Evolutionary conservation across 92 coral and sea anemone genomes (phyloP).

Genomic region (Micromussa lordhowensis): DNA sequence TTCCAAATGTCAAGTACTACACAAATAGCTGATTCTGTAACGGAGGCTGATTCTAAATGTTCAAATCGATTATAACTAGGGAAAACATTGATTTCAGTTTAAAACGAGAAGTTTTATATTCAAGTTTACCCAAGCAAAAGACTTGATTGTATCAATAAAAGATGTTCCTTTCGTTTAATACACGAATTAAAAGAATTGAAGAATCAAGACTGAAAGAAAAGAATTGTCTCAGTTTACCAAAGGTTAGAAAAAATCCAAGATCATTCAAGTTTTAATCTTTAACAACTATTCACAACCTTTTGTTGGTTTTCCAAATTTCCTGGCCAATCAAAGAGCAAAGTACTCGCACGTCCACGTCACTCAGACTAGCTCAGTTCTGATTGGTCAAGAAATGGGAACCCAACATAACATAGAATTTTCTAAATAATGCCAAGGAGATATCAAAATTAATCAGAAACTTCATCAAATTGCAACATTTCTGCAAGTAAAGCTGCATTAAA

Average conservation of each 20-base stretch:
- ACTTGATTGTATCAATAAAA: not conserved
- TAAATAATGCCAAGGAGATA: not conserved
- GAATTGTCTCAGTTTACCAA: not conserved
- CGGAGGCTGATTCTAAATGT: constrained; percentile 15
- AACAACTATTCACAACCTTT: not conserved
- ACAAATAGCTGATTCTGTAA: not conserved
- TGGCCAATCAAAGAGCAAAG: not conserved
- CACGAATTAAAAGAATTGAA: not conserved
- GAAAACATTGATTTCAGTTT: not conserved
- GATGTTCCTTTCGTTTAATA: not conserved
- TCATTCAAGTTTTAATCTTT: not conserved
- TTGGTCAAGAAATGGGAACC: not conserved
- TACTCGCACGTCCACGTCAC: not conserved
- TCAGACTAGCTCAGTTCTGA: not conserved
- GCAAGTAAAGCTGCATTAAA: not conserved
- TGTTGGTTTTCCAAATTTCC: not conserved
- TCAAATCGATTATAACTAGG: not conserved
- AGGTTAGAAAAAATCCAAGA: not conserved
- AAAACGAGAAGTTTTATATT: not conserved
- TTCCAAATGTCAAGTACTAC: constrained; percentile 23
- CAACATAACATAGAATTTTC: not conserved
- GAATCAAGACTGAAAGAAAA: not conserved
- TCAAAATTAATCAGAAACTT: not conserved
- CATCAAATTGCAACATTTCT: not conserved
- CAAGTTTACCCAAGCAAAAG: no score